These are phyloP conservation scores for Malurus leucopterus DNA, from an alignment of 2,797 vertebrate species.

Conservation along the genomic window DNA sequence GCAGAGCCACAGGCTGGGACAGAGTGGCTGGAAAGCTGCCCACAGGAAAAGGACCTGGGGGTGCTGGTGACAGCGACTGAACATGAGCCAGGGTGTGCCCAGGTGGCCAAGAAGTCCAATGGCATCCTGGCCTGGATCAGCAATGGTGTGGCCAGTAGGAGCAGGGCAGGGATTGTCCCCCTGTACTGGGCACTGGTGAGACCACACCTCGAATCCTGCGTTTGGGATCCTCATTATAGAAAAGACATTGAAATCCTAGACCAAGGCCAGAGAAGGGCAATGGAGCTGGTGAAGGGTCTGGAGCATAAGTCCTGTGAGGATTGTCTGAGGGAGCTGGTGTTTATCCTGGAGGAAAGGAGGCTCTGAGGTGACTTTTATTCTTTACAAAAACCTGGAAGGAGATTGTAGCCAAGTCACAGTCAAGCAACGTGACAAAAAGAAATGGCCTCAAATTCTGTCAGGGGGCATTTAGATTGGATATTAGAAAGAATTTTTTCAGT, in stretches of 20 bases:
- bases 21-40: neutral
- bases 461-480: neutral
- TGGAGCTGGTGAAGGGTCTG: fast-evolving
- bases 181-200: fast-evolving
- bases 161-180: fast-evolving
- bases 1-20: fast-evolving
- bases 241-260: neutral
- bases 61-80: neutral
- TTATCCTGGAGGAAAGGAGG: neutral
- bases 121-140: neutral
- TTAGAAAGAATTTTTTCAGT: neutral
- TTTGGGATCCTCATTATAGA: neutral
- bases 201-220: fast-evolving
- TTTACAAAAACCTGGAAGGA: neutral
- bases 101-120: neutral
- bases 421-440: neutral
- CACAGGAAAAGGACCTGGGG: fast-evolving
- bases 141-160: neutral
- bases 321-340: fast-evolving
- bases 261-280: fast-evolving
- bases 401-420: neutral
- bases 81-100: neutral
- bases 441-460: fast-evolving
- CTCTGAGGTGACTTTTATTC: fast-evolving
- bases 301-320: neutral